Conservation (phyloP, 2,888 invertebrate genomes). For the Psylliodes chrysocephalus region DNA sequence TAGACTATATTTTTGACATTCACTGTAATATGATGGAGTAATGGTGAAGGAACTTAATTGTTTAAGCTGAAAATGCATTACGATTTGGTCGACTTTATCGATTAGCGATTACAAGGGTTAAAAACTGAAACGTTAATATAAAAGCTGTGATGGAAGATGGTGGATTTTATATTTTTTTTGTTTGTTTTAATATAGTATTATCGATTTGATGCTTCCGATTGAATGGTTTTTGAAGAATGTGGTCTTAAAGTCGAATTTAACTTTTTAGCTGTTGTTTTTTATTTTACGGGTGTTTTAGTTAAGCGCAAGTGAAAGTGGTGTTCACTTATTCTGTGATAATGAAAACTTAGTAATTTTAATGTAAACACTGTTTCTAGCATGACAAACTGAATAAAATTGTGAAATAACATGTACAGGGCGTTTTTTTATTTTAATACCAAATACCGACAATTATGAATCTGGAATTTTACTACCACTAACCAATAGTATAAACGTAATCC, state of each 20-base stretch:
- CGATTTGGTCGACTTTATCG: constrained; percentile 21
- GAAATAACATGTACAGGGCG: constrained; percentile 10
- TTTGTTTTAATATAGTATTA: constrained; percentile 53
- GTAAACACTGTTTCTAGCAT: constrained; percentile 66
- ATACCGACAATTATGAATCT: too few relatives aligned
- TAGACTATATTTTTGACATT: too few relatives aligned
- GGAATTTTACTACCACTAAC: too few relatives aligned
- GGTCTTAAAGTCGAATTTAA: constrained; percentile 55
- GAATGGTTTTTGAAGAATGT: constrained; percentile 34
- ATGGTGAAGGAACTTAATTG: neutral
- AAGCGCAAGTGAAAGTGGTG: constrained; percentile 59
- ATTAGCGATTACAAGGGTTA: constrained; percentile 5
- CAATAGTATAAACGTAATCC: too few relatives aligned
- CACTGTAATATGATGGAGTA: neutral
- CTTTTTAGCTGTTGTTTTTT: constrained; percentile 52
- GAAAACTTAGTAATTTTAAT: constrained; percentile 65
- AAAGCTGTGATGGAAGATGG: constrained; percentile 55
- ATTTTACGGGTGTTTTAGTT: constrained; percentile 62
- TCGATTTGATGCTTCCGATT: constrained; percentile 50
- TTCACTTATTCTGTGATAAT: constrained; percentile 67
- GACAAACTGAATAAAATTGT: constrained; percentile 54
- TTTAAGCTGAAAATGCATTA: neutral
- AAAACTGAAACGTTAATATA: constrained; percentile 30
- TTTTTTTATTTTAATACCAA: neutral
- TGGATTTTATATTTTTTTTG: constrained; percentile 47